phyloP scores from a whole-genome alignment of 1,140 invertebrate genomes.

The Apis dorsata region DNA sequence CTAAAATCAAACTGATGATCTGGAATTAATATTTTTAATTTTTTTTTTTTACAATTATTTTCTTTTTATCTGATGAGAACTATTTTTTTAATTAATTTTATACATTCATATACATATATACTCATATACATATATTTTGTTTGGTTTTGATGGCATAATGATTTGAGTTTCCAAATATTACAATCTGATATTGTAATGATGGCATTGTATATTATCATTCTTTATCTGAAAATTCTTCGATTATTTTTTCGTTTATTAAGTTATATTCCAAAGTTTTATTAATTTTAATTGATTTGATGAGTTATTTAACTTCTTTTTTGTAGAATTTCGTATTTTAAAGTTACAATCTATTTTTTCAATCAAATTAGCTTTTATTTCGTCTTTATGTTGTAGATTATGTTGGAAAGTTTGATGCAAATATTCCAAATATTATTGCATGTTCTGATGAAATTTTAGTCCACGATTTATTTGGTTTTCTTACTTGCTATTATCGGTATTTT shows the following conservation, averaged over 20 bases:
- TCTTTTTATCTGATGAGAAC: neutral
- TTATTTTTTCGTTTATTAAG: conserved; percentile 57
- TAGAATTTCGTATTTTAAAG: neutral
- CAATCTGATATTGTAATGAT: too few relatives aligned
- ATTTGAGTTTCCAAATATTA: conserved; percentile 71
- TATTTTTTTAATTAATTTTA: conserved; percentile 16
- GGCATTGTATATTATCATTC: too few relatives aligned
- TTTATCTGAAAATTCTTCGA: conserved; percentile 57
- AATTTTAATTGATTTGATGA: conserved; percentile 18
- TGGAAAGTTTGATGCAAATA: conserved; percentile 9
- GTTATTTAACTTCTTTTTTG: neutral
- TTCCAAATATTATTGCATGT: conserved; percentile 50
- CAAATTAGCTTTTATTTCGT: neutral
- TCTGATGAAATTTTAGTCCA: conserved; percentile 55
- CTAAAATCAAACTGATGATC: conserved; percentile 70
- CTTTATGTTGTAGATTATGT: neutral
- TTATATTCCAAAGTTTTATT: conserved; percentile 64
- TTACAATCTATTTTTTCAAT: neutral
- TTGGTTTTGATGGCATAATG: conserved; percentile 67
- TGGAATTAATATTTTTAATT: conserved; percentile 37
- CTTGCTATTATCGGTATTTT: neutral
- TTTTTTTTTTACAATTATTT: neutral
- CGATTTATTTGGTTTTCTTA: conserved; percentile 36
- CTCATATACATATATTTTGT: conserved; percentile 19
- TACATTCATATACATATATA: conserved; percentile 11